Conservation (phyloP, 2,797 vertebrate genomes). For the Rhynchonycteris naso region DNA sequence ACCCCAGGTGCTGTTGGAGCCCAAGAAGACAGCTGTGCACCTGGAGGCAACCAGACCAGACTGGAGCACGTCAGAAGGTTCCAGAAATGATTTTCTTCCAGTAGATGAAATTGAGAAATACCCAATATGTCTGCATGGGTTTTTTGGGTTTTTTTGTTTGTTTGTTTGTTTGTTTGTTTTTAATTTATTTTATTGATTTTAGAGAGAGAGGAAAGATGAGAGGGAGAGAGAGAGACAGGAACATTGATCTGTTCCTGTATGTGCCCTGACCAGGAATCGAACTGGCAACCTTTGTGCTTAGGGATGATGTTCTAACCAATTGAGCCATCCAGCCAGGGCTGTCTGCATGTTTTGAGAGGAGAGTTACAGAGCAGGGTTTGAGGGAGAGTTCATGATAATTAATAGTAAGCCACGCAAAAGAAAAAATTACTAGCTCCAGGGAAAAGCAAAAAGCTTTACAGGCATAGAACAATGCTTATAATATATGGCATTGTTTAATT, state of each 20-base stretch:
- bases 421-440: neutral
- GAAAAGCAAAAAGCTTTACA: conserved; percentile 5
- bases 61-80: neutral
- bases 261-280: no score
- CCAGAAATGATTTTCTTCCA: neutral
- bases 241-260: no score
- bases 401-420: neutral
- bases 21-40: neutral
- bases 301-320: no score
- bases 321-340: no score
- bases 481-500: neutral
- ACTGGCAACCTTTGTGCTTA: no score
- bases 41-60: neutral
- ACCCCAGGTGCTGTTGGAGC: neutral
- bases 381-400: neutral
- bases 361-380: neutral
- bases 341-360: neutral
- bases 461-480: neutral
- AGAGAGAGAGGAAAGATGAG: no score
- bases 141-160: no score
- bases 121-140: neutral
- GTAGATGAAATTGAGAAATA: neutral
- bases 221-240: no score
- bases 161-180: no score
- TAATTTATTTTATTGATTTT: no score